Evolutionary conservation across 2,888 invertebrate genomes (phyloP), one percentile per base, ranked within the genome.

Genomic region (Drosophila neotestacea): DNA sequence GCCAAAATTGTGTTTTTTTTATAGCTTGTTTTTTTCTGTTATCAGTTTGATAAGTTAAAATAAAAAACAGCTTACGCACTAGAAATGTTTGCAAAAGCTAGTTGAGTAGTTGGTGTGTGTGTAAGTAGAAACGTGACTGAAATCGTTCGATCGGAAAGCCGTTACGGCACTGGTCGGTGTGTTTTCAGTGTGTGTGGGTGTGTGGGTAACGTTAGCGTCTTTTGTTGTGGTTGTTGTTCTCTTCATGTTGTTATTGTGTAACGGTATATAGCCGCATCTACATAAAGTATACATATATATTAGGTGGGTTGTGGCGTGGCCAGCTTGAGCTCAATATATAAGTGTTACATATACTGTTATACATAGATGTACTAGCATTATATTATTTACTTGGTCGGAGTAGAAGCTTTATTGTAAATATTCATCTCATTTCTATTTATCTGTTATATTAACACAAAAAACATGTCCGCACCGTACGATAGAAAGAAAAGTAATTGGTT

Each of bases 271-370:
- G 67, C 63, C 59, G 73, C 70, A 71, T 78, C 50, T 54, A 73
- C 70, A 60, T 69, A 70, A 41, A 46, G 54, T 63, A 73, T 77
- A 70, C 41, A 41, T 54, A 58, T 50, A 70, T 47, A 59, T 67
- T 85, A 88, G 84, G 84, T 84, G 84, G 84, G 84, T 85, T 82
- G 85, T 80, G 88, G 84, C 84, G 80, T 84, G 83, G 84, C 88
- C 84, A 88, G 85, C 88, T 84, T 85, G 84, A 84, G 88, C 88
- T 84, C 81, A 78, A 81, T 80, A 80, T 80, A 77, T 72, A 81
- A 71, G 77, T 78, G 69, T 73, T 70, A n/a, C n/a, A n/a, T n/a
- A 63, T 47, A 50, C 65, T 63, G 63, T 51, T 50, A 70, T 58
- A 56, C 56, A 58, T 60, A 66, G 72, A 68, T 73, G 58, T 78